phyloP scores from a whole-genome alignment of 2,888 invertebrate genomes.

The Drepana falcataria region DNA sequence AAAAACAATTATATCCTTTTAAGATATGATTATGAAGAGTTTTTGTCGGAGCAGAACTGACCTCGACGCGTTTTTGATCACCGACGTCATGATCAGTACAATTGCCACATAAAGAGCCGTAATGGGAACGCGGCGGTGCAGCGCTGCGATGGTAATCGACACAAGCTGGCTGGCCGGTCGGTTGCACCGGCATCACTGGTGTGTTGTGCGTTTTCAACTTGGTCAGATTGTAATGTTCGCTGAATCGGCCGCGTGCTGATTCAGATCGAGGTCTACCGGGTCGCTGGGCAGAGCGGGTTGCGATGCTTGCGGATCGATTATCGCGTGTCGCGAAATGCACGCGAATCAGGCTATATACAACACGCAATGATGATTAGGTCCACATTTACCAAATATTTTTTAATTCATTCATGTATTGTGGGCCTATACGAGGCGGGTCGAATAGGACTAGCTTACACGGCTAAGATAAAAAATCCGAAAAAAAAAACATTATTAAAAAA shows the following conservation, averaged over 20 bases:
- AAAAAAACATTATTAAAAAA: too few species aligned
- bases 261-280: constrained; percentile 65
- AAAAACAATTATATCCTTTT: constrained; percentile 38
- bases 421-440: too few species aligned
- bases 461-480: too few species aligned
- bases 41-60: constrained; percentile 44
- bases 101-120: constrained; percentile 59
- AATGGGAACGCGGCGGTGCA: constrained; percentile 51
- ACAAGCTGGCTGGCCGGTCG: constrained; percentile 25
- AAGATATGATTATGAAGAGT: constrained; percentile 38
- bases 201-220: constrained; percentile 42
- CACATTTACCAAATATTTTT: constrained; percentile 1
- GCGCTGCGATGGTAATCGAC: constrained; percentile 46
- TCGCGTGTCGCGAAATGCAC: constrained; percentile 44
- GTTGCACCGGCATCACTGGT: constrained; percentile 24
- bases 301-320: constrained; percentile 53
- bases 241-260: constrained; percentile 62
- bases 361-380: constrained; percentile 28
- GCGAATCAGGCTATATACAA: constrained; percentile 34
- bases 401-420: constrained; percentile 25
- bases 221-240: constrained; percentile 46
- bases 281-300: constrained; percentile 47
- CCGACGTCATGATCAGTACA: constrained; percentile 57
- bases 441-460: too few species aligned
- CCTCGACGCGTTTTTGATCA: constrained; percentile 59